phyloP scores from a whole-genome alignment of 2,113 vertebrate genomes.

The Larimichthys crocea region DNA sequence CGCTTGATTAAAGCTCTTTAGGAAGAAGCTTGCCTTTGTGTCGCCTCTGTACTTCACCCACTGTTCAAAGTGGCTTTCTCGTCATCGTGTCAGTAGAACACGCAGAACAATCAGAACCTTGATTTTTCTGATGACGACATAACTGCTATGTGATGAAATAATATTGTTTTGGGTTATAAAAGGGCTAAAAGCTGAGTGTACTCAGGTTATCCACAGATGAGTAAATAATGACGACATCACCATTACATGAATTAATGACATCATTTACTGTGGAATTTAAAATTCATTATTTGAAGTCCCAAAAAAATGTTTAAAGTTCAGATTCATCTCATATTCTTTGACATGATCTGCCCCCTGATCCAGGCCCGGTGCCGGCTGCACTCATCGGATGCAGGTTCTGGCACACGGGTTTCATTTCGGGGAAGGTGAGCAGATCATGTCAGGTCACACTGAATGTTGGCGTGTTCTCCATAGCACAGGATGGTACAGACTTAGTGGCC shows the following conservation, averaged over 20 bases:
- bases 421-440: constrained; percentile 16
- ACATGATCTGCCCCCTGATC: not conserved
- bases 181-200: not conserved
- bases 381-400: constrained; percentile 33
- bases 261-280: not conserved
- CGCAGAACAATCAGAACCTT: not conserved
- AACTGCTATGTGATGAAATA: not conserved
- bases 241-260: too few relatives aligned
- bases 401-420: constrained; percentile 18
- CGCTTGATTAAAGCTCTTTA: constrained; percentile 49
- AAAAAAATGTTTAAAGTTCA: not conserved
- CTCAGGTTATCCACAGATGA: too few relatives aligned
- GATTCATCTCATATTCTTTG: too few relatives aligned
- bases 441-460: not conserved
- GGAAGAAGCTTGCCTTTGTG: constrained; percentile 14
- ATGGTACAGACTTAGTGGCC: constrained; percentile 16
- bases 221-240: too few relatives aligned
- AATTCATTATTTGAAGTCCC: not conserved
- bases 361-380: not conserved
- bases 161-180: not conserved
- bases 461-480: not conserved
- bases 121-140: not conserved
- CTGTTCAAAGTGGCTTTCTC: not conserved
- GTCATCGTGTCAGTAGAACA: not conserved
- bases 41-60: not conserved